Percentiles rank a stretch among this genome's conserved stretches.
These are phyloP conservation scores for Ichneumoninae sp. DNA, from an alignment of 2,888 invertebrate genomes.

Conservation along the genomic window DNA sequence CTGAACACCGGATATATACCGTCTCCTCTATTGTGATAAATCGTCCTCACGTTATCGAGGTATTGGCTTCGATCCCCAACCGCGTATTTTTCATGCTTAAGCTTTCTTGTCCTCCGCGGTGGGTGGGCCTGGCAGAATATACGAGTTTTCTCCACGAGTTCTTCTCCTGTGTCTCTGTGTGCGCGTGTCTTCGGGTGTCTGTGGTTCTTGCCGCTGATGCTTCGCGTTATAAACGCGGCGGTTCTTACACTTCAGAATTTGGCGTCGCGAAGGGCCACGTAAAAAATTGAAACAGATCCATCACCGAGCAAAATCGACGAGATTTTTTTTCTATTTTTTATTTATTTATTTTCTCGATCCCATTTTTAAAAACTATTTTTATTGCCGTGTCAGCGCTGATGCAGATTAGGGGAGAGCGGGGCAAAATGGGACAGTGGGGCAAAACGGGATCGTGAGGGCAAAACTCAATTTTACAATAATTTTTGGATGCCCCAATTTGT, in stretches of 20 bases:
- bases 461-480: no score
- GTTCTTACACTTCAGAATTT: constrained; percentile 44
- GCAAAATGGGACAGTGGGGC: no score
- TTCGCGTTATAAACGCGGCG: constrained; percentile 33
- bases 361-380: constrained; percentile 1
- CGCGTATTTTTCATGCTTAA: constrained; percentile 70
- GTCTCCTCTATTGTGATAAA: constrained; percentile 70
- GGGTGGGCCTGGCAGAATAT: constrained; percentile 56
- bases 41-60: constrained; percentile 68
- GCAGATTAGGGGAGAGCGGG: neutral
- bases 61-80: constrained; percentile 66
- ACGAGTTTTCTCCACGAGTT: constrained; percentile 57
- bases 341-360: neutral
- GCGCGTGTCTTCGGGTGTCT: neutral
- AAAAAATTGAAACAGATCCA: constrained; percentile 55
- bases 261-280: constrained; percentile 39
- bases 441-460: no score
- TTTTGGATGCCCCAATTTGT: no score
- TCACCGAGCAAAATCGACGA: constrained; percentile 29
- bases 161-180: constrained; percentile 13
- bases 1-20: constrained; percentile 64
- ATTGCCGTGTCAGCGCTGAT: neutral
- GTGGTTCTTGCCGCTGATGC: constrained; percentile 31
- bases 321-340: neutral
- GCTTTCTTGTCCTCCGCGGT: constrained; percentile 63